phyloP scores from a whole-genome alignment of 1,140 invertebrate species.

The Chymomyza costata region DNA sequence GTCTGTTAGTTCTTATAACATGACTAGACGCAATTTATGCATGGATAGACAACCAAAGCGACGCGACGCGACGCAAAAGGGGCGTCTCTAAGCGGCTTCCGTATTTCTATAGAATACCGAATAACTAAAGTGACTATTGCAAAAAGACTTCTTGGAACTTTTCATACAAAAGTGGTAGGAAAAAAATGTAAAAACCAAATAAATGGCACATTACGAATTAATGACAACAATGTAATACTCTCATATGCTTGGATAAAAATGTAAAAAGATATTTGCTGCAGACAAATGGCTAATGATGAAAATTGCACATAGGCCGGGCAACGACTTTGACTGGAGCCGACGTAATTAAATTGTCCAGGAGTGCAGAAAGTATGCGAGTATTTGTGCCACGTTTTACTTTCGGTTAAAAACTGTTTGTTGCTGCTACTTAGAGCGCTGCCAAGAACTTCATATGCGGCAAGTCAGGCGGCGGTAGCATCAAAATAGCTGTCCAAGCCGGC shows the following conservation, averaged over 20 bases:
- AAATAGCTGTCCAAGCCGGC: slow-evolving; percentile 7
- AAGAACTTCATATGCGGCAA: not conserved
- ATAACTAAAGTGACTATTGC: slow-evolving; percentile 1
- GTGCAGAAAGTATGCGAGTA: slow-evolving; percentile 44
- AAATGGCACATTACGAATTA: slow-evolving; percentile 67
- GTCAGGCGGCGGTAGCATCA: not conserved
- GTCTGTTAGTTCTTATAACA: slow-evolving; percentile 18
- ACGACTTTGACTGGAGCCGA: slow-evolving; percentile 45
- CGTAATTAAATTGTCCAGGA: slow-evolving; percentile 65
- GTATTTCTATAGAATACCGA: slow-evolving; percentile 30
- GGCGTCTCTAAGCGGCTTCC: slow-evolving; percentile 46
- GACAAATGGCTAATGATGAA: slow-evolving; percentile 57
- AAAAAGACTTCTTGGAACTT: slow-evolving; percentile 56
- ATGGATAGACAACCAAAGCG: slow-evolving; percentile 14
- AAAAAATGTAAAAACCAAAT: slow-evolving; percentile 54
- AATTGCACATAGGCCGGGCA: too few species aligned
- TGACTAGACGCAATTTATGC: slow-evolving; percentile 37
- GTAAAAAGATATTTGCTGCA: slow-evolving; percentile 19
- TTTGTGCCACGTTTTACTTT: slow-evolving; percentile 60
- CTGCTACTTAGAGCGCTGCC: slow-evolving; percentile 9
- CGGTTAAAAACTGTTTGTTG: slow-evolving; percentile 33
- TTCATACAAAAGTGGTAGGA: slow-evolving; percentile 29
- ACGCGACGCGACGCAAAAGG: not conserved
- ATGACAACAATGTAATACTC: slow-evolving; percentile 45
- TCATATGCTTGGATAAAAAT: too few species aligned